Evolutionary conservation across 2,888 invertebrate genomes (phyloP), one percentile per base, ranked within the genome.

Genomic region (Platerodrilus igneus): DNA sequence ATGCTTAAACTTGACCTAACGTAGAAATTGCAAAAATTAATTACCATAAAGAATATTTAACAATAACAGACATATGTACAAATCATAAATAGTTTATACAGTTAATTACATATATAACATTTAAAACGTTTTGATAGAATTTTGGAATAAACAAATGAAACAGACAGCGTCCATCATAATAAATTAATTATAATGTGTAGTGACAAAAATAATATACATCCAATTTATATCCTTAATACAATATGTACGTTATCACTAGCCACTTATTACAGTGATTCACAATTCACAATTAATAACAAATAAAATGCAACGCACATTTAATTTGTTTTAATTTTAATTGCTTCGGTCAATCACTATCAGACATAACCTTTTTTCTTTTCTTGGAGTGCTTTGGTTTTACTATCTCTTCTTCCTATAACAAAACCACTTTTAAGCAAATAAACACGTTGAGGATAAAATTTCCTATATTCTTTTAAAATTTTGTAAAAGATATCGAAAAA

Each of bases 341-440:
- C 48, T 57, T 66, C 66, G 66, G 81, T 89, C 85, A 92, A 80
- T 93, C 92, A 71, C 91, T 92, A 71, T 93, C 93, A 52, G 88
- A 90, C 66, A 87, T 82, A 41, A 87, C 83, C 75, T 88, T 88
- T 83, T 90, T 90, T 70, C 92, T 78, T 65, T 90, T 86, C 70
- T 92, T 93, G 47, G 88, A 84, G 70, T 87, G 87, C 70, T 89
- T 89, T 58, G 87, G 87, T 71, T 90, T 90, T 14, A 88, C 83
- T 63, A 90, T 84, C 72, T 90, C 91, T 70, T 93, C 93, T 65
- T 93, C 85, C 81, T 88, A 70, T 25, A 38, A 42, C 23, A 7
- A 25, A 33, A 37, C n/a, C n/a, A n/a, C n/a, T n/a, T n/a, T n/a
- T n/a, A n/a, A n/a, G n/a, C n/a, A n/a, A n/a, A n/a, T n/a, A n/a